A percentile compares a stretch with the other conserved stretches of the same genome.
phyloP scores from a whole-genome alignment of 2,113 vertebrate genomes.

The Regulus satrapa region DNA sequence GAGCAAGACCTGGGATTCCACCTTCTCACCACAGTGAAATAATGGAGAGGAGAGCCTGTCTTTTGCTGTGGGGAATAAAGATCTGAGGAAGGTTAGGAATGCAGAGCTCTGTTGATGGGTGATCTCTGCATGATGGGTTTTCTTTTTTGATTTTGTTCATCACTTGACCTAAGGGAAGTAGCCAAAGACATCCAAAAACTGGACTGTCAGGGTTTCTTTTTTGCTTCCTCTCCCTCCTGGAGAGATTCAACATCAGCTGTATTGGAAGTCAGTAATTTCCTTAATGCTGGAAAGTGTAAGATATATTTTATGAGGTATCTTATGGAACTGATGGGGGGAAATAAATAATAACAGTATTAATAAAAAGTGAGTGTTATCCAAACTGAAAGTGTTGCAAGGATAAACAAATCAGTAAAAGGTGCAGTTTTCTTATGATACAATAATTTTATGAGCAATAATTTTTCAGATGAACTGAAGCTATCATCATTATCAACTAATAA shows the following conservation, averaged over 20 bases:
- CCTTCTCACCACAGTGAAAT: background rate
- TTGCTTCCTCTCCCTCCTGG: background rate
- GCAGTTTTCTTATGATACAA: conserved; percentile 44
- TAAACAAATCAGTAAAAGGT: conserved; percentile 44
- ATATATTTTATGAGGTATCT: conserved; percentile 17
- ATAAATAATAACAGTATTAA: conserved; percentile 47
- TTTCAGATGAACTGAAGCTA: conserved; percentile 52
- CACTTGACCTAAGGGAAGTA: background rate
- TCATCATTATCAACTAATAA: conserved; percentile 58
- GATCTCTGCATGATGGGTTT: no score
- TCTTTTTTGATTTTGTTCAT: background rate
- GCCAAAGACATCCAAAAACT: background rate
- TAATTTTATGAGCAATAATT: conserved; percentile 57
- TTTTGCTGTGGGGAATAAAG: background rate
- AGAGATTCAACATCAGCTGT: background rate
- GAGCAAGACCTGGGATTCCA: background rate
- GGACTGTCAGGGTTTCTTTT: background rate
- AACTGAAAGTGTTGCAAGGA: background rate
- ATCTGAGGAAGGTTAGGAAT: background rate
- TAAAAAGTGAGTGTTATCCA: background rate
- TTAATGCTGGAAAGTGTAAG: background rate
- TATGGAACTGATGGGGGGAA: background rate
- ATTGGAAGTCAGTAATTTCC: background rate
- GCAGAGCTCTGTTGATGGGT: background rate
- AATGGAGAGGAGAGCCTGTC: background rate